These are phyloP conservation scores for Ploceus nigricollis DNA, from an alignment of 2,113 vertebrate genomes.

Conservation along the genomic window DNA sequence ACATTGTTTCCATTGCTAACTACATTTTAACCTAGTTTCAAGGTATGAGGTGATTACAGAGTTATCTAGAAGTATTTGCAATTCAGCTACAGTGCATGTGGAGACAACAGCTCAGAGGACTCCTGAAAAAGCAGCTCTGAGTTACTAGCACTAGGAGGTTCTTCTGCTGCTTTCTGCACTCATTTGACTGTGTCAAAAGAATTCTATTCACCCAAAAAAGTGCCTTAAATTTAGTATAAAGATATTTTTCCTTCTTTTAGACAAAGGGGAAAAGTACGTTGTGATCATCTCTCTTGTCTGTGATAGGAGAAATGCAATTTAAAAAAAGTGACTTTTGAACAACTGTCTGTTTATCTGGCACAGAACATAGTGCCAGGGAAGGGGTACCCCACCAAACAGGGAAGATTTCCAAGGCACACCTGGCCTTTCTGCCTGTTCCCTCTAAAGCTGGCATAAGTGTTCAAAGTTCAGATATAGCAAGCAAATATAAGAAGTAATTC, in stretches of 20 bases:
- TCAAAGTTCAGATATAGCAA: neutral
- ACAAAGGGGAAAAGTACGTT: neutral
- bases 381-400: neutral
- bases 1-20: neutral
- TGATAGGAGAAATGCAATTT: neutral
- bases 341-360: neutral
- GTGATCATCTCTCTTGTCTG: neutral
- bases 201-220: neutral
- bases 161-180: neutral
- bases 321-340: neutral
- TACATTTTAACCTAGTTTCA: neutral
- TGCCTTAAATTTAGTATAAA: neutral
- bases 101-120: neutral
- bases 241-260: neutral
- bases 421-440: neutral
- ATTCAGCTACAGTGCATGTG: neutral
- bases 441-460: neutral
- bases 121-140: neutral
- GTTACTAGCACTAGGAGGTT: neutral
- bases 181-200: neutral
- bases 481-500: neutral
- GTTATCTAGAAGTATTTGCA: neutral
- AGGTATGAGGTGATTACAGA: neutral
- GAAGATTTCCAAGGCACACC: neutral
- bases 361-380: neutral